Evolutionary conservation across 2,797 vertebrate species (phyloP).

Genomic region (Distichodus sexfasciatus): DNA sequence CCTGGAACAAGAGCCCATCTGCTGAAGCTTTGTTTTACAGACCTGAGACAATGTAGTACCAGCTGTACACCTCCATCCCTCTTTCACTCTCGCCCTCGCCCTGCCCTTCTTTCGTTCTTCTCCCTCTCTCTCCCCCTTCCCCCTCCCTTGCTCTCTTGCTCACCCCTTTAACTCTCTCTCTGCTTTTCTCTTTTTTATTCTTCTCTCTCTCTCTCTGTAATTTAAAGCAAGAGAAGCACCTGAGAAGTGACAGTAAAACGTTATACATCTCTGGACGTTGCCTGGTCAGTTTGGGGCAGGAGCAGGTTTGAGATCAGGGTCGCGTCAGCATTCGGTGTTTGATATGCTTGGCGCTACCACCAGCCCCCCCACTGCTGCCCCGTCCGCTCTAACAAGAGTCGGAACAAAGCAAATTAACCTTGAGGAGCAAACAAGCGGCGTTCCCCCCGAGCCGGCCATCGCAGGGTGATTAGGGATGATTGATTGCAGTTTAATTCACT

Average conservation of each 20-base stretch:
- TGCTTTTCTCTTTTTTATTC: neutral
- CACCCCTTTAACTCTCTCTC: no score
- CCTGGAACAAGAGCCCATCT: conserved; percentile 47
- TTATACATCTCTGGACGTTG: conserved; percentile 1
- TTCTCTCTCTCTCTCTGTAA: neutral
- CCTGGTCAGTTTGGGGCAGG: no score
- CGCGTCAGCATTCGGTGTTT: no score
- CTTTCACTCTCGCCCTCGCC: no score
- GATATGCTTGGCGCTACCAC: neutral
- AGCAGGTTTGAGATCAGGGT: no score
- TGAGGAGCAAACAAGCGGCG: conserved; percentile 68
- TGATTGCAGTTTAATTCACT: conserved; percentile 75
- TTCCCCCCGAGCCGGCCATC: conserved; percentile 70
- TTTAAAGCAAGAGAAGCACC: conserved; percentile 40
- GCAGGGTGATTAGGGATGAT: conserved; percentile 76
- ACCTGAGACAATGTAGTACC: conserved; percentile 51
- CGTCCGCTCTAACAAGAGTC: conserved; percentile 21
- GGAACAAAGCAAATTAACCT: conserved; percentile 72
- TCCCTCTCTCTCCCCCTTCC: no score
- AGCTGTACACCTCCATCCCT: no score
- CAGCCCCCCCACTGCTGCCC: conserved; percentile 6
- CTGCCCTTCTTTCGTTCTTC: no score
- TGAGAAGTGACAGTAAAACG: conserved; percentile 35
- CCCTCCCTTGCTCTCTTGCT: no score
- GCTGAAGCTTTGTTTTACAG: conserved; percentile 52